Conservation (phyloP, 2,113 vertebrate species). For the Mormoops blainvillei region DNA sequence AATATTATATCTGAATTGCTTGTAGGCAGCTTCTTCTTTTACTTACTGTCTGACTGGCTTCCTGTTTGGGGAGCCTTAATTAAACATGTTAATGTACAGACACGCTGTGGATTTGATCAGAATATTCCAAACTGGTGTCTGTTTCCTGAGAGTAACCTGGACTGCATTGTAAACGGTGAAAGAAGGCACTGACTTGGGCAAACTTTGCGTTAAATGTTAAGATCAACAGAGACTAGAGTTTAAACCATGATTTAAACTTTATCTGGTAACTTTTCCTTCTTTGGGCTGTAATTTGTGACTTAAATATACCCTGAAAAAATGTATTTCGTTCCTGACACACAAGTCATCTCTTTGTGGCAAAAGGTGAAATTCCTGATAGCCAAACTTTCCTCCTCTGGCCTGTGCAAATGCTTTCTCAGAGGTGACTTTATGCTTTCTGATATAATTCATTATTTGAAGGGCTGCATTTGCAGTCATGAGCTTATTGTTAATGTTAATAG, state of each 20-base stretch:
- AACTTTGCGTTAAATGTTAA: not conserved
- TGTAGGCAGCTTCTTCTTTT: conserved; percentile 2
- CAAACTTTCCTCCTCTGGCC: not conserved
- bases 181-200: conserved; percentile 16
- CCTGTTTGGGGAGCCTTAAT: conserved; percentile 33
- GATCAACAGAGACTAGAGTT: not conserved
- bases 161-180: not conserved
- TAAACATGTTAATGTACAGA: conserved; percentile 58
- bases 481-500: not conserved
- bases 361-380: not conserved
- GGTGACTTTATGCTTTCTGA: not conserved
- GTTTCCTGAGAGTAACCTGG: not conserved
- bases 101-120: conserved; percentile 39
- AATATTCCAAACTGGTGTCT: conserved; percentile 35
- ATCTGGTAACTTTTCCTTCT: not conserved
- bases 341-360: not conserved
- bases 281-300: not conserved
- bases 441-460: not conserved
- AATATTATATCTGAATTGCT: conserved; percentile 28
- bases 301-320: not conserved
- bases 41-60: conserved; percentile 42
- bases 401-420: not conserved
- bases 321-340: not conserved
- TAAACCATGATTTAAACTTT: not conserved
- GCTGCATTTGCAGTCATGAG: not conserved